Percentiles rank a stretch among this genome's conserved stretches.
Conservation (phyloP, 2,888 invertebrate species). For the Agonum fuliginosum region DNA sequence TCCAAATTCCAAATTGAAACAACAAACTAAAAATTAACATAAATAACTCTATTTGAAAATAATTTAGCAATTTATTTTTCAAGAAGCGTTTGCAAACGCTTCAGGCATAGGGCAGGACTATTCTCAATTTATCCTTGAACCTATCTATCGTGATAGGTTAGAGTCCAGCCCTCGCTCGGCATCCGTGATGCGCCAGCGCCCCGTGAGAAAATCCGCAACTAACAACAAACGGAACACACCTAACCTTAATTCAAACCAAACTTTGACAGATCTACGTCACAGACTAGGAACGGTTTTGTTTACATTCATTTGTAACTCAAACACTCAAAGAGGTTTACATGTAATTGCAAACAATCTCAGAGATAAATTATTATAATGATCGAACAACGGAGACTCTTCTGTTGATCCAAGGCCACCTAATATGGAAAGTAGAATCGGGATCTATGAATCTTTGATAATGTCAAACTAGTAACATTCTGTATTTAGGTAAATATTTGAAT, state of each 20-base stretch:
- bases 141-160: constrained; percentile 48
- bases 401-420: neutral
- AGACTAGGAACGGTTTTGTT: neutral
- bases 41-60: neutral
- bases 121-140: neutral
- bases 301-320: constrained; percentile 7
- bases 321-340: neutral
- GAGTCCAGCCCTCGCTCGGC: constrained; percentile 37
- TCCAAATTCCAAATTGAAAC: neutral
- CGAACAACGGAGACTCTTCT: neutral
- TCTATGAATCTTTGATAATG: constrained; percentile 3
- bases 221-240: neutral
- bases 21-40: neutral
- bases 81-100: neutral
- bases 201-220: constrained; percentile 9
- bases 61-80: too few relatives aligned
- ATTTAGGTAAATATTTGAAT: too few relatives aligned
- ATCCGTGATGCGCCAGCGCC: constrained; percentile 8
- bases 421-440: neutral
- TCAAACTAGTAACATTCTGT: neutral
- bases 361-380: constrained; percentile 28
- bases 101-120: neutral
- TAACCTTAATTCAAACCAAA: neutral
- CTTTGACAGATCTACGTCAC: neutral
- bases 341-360: neutral